phyloP scores from a whole-genome alignment of 2,888 invertebrate species.

The Drosophila crucigera region DNA sequence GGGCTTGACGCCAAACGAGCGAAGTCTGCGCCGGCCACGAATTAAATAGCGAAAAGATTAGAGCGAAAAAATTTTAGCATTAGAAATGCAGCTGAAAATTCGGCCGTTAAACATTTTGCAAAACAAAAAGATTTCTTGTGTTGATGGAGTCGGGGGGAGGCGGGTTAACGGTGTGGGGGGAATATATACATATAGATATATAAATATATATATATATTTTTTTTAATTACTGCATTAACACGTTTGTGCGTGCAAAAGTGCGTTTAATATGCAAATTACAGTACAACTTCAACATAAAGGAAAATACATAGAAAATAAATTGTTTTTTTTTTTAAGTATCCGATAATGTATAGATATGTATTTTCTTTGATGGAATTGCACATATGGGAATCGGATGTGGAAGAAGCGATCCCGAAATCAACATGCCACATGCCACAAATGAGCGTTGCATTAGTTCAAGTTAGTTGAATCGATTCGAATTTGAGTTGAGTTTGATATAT shows the following conservation, averaged over 20 bases:
- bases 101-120: neutral
- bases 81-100: slow-evolving; percentile 14
- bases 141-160: no score
- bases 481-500: slow-evolving; percentile 5
- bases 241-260: neutral
- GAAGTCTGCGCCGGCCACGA: slow-evolving; percentile 87
- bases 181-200: neutral
- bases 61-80: slow-evolving; percentile 16
- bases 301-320: neutral
- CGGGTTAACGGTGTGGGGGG: neutral
- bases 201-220: neutral
- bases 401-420: slow-evolving; percentile 9
- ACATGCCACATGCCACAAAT: slow-evolving; percentile 48
- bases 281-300: neutral
- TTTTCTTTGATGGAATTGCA: neutral
- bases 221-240: neutral
- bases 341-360: neutral
- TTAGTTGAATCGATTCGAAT: slow-evolving; percentile 19
- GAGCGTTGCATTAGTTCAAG: slow-evolving; percentile 8
- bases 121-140: neutral
- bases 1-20: slow-evolving; percentile 98
- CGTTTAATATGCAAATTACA: neutral
- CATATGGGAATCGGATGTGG: slow-evolving; percentile 5
- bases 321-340: neutral
- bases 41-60: slow-evolving; percentile 14